Base-by-base conservation (phyloP, 37 sponge, comb jelly and placozoan genomes). In the Beroe ovata region DNA sequence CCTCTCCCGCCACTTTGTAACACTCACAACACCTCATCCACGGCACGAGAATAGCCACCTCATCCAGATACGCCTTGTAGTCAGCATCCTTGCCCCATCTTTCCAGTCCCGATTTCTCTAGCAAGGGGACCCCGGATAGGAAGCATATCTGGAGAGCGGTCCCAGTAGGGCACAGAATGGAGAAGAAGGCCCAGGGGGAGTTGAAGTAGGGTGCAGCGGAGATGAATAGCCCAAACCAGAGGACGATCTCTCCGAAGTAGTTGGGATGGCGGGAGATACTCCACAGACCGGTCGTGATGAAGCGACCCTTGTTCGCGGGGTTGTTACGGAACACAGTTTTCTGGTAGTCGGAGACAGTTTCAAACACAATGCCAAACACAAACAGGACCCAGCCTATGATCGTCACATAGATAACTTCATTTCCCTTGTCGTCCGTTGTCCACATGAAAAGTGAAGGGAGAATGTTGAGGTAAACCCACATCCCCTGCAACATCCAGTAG, bases 161-260 rank as follows among this genome's bases (percentile, higher is more conserved):
- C 18, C 89, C 54, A 35, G 88, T 36, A 18, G 93, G 93, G 89
- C 91, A 89, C 25, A 90, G 26, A 11, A 93, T 38, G 0, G 91
- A 81, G 34, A 77, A 42, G 84, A 42, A 77, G 47, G 84, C 41
- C 54, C 42, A 42, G 84, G 35, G 35, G 42, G 84, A 36, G 41
- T 39, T 19, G 84, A 77, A 77, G 84, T 42, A 77, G 84, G 84
- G 84, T 1, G 54, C 84, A 19, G 84, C 84, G 41, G 91, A 33
- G 36, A 92, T 60, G 58, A 89, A 91, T 8, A 88, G 60, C 4
- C 90, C 91, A 72, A 77, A 92, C 93, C 93, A 92, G 0, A 91
- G 60, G 22, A 59, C 35, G 32, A 91, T 91, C 66, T 92, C 93
- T 18, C 93, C 93, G 60, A 92, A 90, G 42, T 92, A 92, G 91